These are phyloP conservation scores for Sebastes iracundus DNA, from an alignment of 2,797 vertebrate species.

Conservation along the genomic window DNA sequence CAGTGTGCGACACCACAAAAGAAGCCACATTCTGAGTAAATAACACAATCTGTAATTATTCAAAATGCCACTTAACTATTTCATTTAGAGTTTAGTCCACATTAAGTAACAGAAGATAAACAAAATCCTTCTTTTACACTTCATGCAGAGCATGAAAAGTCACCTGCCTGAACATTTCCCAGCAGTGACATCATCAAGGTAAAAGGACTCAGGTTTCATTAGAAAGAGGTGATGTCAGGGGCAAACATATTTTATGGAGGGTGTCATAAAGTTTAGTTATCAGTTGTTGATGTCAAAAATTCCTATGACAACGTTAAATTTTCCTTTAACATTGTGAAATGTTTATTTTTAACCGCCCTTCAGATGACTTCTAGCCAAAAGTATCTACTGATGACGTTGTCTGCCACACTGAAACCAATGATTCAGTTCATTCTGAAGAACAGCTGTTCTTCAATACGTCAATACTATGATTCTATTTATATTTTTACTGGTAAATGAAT, in stretches of 20 bases:
- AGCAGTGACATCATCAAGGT: slow-evolving; percentile 21
- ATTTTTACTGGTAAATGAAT: neutral
- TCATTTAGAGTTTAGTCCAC: neutral
- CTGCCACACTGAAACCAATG: slow-evolving; percentile 15
- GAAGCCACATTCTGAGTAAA: neutral
- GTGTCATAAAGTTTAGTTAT: neutral
- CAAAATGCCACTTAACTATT: neutral
- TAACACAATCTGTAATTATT: neutral
- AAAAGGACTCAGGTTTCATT: neutral
- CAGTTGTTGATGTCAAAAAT: neutral
- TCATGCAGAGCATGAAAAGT: neutral
- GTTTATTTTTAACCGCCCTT: slow-evolving; percentile 4
- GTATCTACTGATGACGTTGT: neutral
- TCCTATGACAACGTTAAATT: neutral
- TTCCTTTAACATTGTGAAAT: neutral
- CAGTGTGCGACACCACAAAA: neutral
- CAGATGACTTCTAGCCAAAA: neutral
- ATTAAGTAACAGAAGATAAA: neutral
- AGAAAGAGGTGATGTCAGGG: neutral
- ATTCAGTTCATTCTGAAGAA: neutral
- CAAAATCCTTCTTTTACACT: neutral
- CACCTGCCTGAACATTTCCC: slow-evolving; percentile 5
- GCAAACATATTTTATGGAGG: neutral
- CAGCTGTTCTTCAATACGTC: neutral
- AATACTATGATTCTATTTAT: neutral